phyloP scores from a whole-genome alignment of 2,888 invertebrate genomes.

The Drosophila mettleri region DNA sequence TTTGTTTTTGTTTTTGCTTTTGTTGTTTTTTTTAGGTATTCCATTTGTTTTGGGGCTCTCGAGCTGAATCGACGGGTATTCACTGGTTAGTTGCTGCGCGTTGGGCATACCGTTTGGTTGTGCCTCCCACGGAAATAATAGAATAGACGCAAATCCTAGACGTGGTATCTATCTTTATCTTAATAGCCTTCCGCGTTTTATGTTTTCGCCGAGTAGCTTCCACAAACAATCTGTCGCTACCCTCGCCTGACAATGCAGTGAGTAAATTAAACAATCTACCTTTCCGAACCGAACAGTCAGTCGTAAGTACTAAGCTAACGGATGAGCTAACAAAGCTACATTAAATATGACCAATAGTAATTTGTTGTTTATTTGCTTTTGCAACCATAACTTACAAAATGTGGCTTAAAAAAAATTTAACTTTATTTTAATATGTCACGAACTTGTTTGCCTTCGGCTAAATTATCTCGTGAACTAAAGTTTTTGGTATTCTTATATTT shows the following conservation, averaged over 20 bases:
- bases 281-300: background rate
- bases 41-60: constrained; percentile 34
- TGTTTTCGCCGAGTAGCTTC: constrained; percentile 49
- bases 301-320: constrained; percentile 40
- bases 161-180: constrained; percentile 57
- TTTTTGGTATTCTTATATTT: background rate
- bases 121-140: constrained; percentile 12
- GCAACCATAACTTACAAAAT: background rate
- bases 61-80: constrained; percentile 45
- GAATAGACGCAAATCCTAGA: constrained; percentile 11
- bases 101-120: constrained; percentile 48
- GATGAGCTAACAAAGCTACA: constrained; percentile 29
- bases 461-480: background rate
- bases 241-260: constrained; percentile 59
- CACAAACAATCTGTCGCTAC: constrained; percentile 48
- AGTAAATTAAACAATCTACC: constrained; percentile 47
- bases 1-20: no score
- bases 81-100: constrained; percentile 62
- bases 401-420: background rate
- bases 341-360: background rate
- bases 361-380: background rate
- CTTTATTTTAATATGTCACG: background rate
- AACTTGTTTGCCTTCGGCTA: background rate
- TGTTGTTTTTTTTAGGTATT: background rate
- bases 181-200: constrained; percentile 47